Percentiles rank a stretch among this genome's conserved stretches.
phyloP scores from a whole-genome alignment of 1,140 invertebrate genomes.

The Doryteuthis pealeii region DNA sequence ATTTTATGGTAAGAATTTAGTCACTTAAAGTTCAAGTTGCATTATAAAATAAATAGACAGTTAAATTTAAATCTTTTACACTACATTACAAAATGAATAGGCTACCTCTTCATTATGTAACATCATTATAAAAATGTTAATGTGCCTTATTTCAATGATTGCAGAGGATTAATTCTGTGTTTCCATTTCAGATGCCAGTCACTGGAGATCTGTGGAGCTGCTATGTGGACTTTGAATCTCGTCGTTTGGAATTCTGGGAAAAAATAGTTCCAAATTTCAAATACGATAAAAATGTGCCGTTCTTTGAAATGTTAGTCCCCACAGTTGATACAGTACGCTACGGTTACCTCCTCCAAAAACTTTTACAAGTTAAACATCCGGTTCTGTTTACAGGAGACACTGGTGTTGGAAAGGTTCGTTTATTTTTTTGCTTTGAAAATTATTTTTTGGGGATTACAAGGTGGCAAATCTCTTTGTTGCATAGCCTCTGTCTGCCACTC shows the following conservation, averaged over 20 bases:
- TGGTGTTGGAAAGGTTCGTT: conserved; percentile 71
- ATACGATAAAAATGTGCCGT: conserved; percentile 65
- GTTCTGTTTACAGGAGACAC: conserved; percentile 60
- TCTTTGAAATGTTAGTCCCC: conserved; percentile 62
- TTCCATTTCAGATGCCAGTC: conserved; percentile 62
- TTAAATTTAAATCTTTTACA: no score
- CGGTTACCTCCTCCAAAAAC: conserved; percentile 71
- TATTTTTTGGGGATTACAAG: no score
- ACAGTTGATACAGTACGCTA: conserved; percentile 60
- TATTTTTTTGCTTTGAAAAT: background rate
- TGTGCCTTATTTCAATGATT: no score
- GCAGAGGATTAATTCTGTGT: no score
- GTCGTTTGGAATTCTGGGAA: conserved; percentile 73
- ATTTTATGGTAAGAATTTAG: no score
- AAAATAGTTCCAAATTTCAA: conserved; percentile 73
- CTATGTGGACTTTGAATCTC: conserved; percentile 70
- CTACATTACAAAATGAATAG: no score
- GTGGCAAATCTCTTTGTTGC: no score
- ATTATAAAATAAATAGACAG: no score
- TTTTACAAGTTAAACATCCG: conserved; percentile 72
- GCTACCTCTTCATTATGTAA: no score
- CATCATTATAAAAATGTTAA: no score
- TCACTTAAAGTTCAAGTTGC: no score
- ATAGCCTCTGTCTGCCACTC: no score
- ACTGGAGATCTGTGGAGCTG: conserved; percentile 73